Percentiles rank a stretch among this genome's conserved stretches.
Conservation (phyloP, 2,113 vertebrate genomes). For the Carlito syrichta region DNA sequence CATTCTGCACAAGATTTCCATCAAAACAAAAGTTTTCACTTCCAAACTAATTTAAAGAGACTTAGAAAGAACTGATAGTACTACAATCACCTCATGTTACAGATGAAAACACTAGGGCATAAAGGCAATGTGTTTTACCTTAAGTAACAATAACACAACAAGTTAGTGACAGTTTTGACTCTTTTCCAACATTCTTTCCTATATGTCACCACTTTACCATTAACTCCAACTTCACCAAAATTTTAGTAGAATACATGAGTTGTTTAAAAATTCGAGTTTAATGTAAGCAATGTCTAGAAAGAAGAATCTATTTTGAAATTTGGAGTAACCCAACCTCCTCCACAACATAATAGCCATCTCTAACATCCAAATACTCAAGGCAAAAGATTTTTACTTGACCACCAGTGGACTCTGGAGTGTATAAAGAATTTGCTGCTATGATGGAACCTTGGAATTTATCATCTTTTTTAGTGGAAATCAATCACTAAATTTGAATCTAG, state of each 20-base stretch:
- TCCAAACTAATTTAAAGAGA: not conserved
- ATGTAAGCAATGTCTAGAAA: not conserved
- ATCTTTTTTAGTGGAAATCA: not conserved
- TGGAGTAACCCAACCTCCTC: not conserved
- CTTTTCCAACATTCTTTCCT: not conserved
- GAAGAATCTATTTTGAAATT: not conserved
- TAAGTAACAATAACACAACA: not conserved
- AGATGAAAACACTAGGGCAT: conserved; percentile 9
- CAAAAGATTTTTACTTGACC: not conserved
- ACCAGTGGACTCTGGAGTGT: not conserved
- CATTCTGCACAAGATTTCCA: not conserved
- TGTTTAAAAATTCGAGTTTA: not conserved
- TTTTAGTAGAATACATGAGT: not conserved
- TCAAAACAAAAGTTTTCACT: not conserved
- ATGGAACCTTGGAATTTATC: not conserved
- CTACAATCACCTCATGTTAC: not conserved
- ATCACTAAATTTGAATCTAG: not conserved
- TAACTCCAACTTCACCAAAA: not conserved
- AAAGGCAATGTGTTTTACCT: not conserved
- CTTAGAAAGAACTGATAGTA: not conserved
- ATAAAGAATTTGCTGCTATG: not conserved
- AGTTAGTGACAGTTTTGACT: not conserved
- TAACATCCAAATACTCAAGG: not conserved
- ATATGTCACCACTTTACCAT: not conserved
- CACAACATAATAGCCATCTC: not conserved